These are phyloP conservation scores for Homarus gammarus DNA, from an alignment of 2,888 invertebrate genomes.

Conservation along the genomic window DNA sequence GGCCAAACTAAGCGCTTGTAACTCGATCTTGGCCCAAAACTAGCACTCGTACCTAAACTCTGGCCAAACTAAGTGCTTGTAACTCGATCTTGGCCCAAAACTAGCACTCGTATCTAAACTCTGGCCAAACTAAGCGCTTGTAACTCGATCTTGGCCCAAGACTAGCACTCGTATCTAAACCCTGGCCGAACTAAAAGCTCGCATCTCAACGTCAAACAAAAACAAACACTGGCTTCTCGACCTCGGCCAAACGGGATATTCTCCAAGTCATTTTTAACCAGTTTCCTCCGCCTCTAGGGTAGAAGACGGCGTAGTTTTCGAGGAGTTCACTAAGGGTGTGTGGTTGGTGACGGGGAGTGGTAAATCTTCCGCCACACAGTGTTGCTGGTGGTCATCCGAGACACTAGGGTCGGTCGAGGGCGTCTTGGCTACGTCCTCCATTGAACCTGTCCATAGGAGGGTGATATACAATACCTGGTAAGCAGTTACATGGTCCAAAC, in stretches of 20 bases:
- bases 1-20: too few relatives aligned
- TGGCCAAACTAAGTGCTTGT: too few relatives aligned
- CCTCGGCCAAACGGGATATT: background rate
- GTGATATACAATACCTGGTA: background rate
- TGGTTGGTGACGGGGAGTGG: background rate
- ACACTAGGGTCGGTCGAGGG: slow-evolving; percentile 46
- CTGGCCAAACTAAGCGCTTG: too few relatives aligned
- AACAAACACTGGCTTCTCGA: background rate
- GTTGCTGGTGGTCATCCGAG: slow-evolving; percentile 27
- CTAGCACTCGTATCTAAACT: too few relatives aligned
- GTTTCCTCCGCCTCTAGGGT: slow-evolving; percentile 24
- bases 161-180: too few relatives aligned
- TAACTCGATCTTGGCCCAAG: too few relatives aligned
- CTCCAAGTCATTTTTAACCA: background rate
- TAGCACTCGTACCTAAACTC: too few relatives aligned
- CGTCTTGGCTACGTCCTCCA: slow-evolving; percentile 64
- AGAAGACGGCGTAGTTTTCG: background rate
- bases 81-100: too few relatives aligned
- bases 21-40: too few relatives aligned
- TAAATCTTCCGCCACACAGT: slow-evolving; percentile 16
- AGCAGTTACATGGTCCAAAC: background rate
- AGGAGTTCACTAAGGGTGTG: background rate
- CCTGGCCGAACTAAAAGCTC: too few relatives aligned
- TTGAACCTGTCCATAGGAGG: slow-evolving; percentile 51
- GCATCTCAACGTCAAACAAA: too few relatives aligned